Evolutionary conservation across 2,113 vertebrate species (phyloP), one percentile per base, ranked within the genome.

Genomic region (Hippocampus barbouri): DNA sequence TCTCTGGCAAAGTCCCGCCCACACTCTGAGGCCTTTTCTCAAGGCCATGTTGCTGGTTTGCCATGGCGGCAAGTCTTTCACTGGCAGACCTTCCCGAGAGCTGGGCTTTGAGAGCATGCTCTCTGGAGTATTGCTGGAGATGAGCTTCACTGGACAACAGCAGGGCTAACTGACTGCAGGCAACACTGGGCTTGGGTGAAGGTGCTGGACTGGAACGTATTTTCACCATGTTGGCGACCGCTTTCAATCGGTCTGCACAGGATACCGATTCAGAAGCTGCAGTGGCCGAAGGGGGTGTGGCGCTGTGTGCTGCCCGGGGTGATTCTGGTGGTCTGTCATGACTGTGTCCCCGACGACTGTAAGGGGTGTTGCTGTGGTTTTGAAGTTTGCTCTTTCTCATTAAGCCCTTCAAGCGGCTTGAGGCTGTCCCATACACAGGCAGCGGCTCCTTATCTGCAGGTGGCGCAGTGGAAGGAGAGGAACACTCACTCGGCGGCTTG

Each of bases 81-180:
- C 97, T 99, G 51, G 97, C 97, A 30, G 93, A 94, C 43, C 96
- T 93, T 80, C 91, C 95, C 8, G 95, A 95, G 64, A 93, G 93
- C 89, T 97, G 96, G 83, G 96, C 94, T 93, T 98, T 98, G 76
- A 99, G 88, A 67, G 96, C 94, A 20, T 99, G 97, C 88, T 98
- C 97, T 83, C 95, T 93, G 67, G 97, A 98, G 86, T 99, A 99
- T 87, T 99, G 96, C 90, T 99, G 96, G 78, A 99, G 89, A 87
- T 99, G 97, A 70, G 96, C 96, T 86, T 99, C 97, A 8, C 97
- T 99, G n/a, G 97, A 99, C 53, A 99, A 93, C 51, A 99, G 91
- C 54, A 99, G 86, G 11, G 97, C 97, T 64, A 99, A 86, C 54
- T 99, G 97, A 89, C 97, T 99, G 83, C 97, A 99, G 7, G 96